Evolutionary conservation across 2,797 vertebrate species (phyloP).

Genomic region (Corythornis leucogaster): DNA sequence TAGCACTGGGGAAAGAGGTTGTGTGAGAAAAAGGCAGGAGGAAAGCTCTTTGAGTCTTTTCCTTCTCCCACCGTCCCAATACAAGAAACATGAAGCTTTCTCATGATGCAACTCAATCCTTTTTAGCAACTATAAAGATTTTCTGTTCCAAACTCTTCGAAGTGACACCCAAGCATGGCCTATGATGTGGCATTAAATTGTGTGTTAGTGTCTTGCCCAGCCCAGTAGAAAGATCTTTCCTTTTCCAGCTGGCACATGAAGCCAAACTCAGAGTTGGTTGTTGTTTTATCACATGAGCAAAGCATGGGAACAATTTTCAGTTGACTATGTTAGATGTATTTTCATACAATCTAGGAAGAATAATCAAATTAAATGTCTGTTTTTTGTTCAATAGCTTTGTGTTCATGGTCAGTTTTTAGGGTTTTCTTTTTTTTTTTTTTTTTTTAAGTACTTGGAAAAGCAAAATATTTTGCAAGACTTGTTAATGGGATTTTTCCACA

Average conservation of each 20-base stretch:
- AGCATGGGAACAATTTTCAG: slow-evolving; percentile 19
- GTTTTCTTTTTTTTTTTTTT: neutral
- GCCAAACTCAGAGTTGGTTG: neutral
- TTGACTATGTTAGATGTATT: slow-evolving; percentile 36
- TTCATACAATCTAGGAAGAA: slow-evolving; percentile 24
- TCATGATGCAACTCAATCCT: neutral
- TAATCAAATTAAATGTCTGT: slow-evolving; percentile 37
- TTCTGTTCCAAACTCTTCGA: neutral
- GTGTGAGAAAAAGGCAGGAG: neutral
- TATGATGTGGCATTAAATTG: slow-evolving; percentile 9
- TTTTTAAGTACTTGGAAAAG: slow-evolving; percentile 38
- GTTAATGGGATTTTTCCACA: slow-evolving; percentile 35
- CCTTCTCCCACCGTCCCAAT: neutral
- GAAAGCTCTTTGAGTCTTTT: neutral
- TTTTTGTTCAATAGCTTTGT: slow-evolving; percentile 47
- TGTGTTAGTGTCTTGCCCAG: neutral
- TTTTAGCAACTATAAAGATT: neutral
- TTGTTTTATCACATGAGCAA: slow-evolving; percentile 25
- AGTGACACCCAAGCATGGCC: neutral
- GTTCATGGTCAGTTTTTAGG: slow-evolving; percentile 48
- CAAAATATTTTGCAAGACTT: neutral
- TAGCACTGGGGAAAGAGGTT: neutral
- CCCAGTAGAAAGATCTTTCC: neutral
- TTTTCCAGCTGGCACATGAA: neutral
- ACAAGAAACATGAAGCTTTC: neutral